Percentiles rank a stretch among this genome's conserved stretches.
phyloP scores from a whole-genome alignment of 2,888 invertebrate species.

The Amiota communis region DNA sequence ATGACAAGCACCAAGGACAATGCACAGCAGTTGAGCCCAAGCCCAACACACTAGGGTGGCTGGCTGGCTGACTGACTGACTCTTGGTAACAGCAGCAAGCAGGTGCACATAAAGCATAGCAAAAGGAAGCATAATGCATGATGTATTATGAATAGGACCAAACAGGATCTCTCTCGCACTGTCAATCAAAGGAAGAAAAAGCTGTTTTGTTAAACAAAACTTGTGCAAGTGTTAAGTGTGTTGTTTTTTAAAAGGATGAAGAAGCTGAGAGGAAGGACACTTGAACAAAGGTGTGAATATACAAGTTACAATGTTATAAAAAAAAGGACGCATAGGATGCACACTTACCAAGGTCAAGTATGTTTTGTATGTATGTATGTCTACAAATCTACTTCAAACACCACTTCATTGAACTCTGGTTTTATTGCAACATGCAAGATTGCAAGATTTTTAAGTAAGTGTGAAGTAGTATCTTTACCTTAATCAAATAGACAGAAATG shows the following conservation, averaged over 20 bases:
- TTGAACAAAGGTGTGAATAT: conserved; percentile 4
- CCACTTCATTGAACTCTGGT: too few species aligned
- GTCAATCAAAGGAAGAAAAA: not conserved
- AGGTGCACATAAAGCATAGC: conserved; percentile 4
- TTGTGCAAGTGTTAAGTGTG: not conserved
- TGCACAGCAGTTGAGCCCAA: conserved; percentile 37
- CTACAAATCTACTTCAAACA: too few species aligned
- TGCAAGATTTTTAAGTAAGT: not conserved
- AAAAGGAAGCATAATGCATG: conserved; percentile 9
- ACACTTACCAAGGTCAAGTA: conserved; percentile 30
- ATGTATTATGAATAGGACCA: not conserved
- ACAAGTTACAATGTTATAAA: not conserved
- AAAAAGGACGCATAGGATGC: not conserved
- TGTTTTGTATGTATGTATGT: too few species aligned
- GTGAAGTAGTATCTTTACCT: not conserved
- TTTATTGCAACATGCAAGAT: not conserved
- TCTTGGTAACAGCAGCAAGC: not conserved
- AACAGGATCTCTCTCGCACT: not conserved
- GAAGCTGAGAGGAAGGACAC: conserved; percentile 2
- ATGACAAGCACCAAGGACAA: conserved; percentile 16
- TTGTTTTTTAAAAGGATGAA: not conserved
- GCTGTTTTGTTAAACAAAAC: not conserved
- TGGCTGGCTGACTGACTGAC: too few species aligned
- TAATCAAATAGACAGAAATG: too few species aligned
- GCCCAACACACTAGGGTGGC: too few species aligned